A percentile compares a stretch with the other conserved stretches of the same genome.
phyloP scores from a whole-genome alignment of 2,113 vertebrate genomes.

The Sebastes fasciatus region DNA sequence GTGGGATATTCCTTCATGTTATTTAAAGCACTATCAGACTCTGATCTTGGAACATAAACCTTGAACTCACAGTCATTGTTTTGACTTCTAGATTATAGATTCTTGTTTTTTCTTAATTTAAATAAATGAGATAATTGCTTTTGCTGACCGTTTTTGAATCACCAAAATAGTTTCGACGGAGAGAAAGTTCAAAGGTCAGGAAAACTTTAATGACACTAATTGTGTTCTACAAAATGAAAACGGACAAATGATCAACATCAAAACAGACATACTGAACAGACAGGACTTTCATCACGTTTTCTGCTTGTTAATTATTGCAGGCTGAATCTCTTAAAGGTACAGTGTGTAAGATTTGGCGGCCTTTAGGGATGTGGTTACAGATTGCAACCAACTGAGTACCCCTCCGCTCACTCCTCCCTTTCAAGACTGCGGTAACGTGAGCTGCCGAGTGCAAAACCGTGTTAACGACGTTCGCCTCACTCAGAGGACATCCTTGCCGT shows the following conservation, averaged over 20 bases:
- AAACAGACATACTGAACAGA: background rate
- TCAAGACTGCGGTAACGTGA: no score
- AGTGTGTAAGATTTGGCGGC: no score
- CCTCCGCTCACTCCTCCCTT: no score
- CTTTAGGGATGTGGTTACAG: no score
- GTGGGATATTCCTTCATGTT: background rate
- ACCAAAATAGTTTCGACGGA: background rate
- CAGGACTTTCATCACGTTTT: background rate
- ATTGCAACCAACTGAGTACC: no score
- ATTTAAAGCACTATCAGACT: background rate
- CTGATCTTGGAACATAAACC: background rate
- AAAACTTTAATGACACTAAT: slow-evolving; percentile 27
- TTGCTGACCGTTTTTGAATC: background rate
- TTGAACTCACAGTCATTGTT: no score
- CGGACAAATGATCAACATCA: background rate
- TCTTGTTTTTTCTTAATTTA: background rate
- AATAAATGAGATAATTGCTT: background rate
- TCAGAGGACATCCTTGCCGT: no score
- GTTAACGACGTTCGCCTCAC: no score
- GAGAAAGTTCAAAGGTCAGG: background rate
- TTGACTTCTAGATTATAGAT: background rate
- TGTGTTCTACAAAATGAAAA: background rate
- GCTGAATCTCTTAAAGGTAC: no score
- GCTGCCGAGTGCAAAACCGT: no score
- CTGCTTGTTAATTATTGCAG: no score